Conservation (phyloP, 2,113 vertebrate genomes). For the Sinocyclocheilus anshuiensis region DNA sequence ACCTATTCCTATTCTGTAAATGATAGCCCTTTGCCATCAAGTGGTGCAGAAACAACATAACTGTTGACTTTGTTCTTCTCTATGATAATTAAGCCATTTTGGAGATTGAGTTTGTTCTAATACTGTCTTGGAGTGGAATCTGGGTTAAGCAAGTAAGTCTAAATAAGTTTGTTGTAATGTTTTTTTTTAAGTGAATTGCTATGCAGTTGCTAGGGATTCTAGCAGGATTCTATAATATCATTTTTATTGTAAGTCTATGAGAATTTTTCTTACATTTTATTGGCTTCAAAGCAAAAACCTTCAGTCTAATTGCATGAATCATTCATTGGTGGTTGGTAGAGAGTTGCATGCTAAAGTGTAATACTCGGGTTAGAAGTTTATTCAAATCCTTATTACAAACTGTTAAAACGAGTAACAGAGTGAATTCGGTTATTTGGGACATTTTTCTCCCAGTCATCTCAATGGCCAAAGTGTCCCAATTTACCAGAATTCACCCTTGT, state of each 20-base stretch:
- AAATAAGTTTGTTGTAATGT: not conserved
- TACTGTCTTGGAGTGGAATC: not conserved
- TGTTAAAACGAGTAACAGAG: not conserved
- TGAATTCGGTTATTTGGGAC: too few species aligned
- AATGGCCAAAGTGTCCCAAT: not conserved
- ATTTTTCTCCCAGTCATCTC: not conserved
- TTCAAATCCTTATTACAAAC: not conserved
- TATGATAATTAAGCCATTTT: not conserved
- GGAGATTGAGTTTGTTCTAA: not conserved
- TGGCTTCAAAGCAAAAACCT: not conserved
- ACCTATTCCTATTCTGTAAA: too few species aligned
- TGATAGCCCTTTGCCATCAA: too few species aligned
- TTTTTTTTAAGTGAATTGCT: not conserved
- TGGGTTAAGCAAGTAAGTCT: not conserved
- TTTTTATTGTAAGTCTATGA: not conserved
- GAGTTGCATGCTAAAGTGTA: not conserved
- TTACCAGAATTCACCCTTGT: not conserved
- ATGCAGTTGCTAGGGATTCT: not conserved
- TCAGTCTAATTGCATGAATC: not conserved
- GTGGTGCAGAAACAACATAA: too few species aligned
- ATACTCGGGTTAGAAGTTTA: not conserved
- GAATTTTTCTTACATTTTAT: not conserved
- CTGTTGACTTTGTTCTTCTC: not conserved
- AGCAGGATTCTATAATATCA: not conserved
- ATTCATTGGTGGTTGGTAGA: not conserved